A percentile compares a stretch with the other conserved stretches of the same genome.
These are phyloP conservation scores for Orthonyx spaldingii DNA, from an alignment of 2,113 vertebrate species.

Conservation along the genomic window DNA sequence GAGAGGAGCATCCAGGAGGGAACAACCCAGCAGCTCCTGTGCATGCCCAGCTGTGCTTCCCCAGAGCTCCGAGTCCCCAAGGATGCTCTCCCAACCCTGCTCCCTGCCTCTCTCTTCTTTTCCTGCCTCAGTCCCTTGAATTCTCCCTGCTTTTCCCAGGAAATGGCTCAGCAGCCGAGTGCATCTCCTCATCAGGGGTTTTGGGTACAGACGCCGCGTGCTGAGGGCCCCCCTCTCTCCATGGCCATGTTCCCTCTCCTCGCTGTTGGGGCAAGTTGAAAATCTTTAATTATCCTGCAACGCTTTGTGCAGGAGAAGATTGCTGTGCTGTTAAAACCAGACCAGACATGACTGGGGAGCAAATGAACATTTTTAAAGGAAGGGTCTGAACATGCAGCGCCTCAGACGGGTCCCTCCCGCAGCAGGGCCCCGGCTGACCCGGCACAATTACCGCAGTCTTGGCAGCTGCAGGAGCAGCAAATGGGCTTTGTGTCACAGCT, in stretches of 20 bases:
- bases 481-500: conserved; percentile 49
- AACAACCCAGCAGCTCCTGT: neutral
- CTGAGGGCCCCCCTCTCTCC: neutral
- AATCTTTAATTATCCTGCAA: neutral
- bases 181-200: neutral
- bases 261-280: neutral
- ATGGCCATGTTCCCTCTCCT: neutral
- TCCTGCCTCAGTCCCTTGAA: neutral
- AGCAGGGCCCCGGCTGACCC: neutral
- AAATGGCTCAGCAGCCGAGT: neutral
- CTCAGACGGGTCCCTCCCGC: neutral
- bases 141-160: neutral
- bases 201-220: neutral
- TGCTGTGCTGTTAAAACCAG: neutral
- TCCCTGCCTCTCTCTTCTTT: neutral
- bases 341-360: neutral
- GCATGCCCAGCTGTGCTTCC: accelerated
- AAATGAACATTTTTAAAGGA: neutral
- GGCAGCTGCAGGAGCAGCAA: conserved; percentile 15
- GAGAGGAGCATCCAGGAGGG: neutral
- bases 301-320: neutral
- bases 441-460: neutral
- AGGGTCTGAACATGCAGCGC: neutral
- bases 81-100: neutral
- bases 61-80: neutral